Base-by-base conservation (phyloP, 2,113 vertebrate genomes). In the Pachycephala philippinensis region DNA sequence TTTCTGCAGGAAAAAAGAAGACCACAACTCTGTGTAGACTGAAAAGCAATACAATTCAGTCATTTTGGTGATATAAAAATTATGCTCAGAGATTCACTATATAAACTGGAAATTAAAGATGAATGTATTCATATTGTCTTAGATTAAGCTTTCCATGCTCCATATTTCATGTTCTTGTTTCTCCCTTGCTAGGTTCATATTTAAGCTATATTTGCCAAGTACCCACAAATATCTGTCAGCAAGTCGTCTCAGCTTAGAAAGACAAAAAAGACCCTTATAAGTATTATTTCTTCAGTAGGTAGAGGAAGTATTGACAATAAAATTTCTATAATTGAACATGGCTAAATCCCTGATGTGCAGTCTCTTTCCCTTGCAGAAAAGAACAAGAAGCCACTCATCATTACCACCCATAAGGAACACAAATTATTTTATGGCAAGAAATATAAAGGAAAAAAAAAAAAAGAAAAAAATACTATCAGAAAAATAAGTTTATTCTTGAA, bases 401-500 rank as follows among this genome's bases (percentile, higher is more conserved):
- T 60, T 83, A 69, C 11, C 3, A 77, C 6, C 13, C 6, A 44
- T 22, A 68, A 82, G 35, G 11, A 80, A 30, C 8, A 47, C 1
- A 40, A 42, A 21, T 52, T 64, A 11, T 11, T 54, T 82, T 54
- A 59, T 6, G 8, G 5, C 8, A 83, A 57, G 18, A 45, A 57
- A 22, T 30, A 21, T 4, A 12, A 26, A 16, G 13, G 0, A 0
- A 4, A 10, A 22, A 26, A 4, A 1, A 8, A 21, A 18, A 26
- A 4, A 18, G 19, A 14, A 45, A 40, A 33, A 75, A 42, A 1
- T 1, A 39, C 2, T 33, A 23, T 23, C n/a, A 57, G 28, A 33
- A 75, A 79, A 89, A 54, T n/a, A 71, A 21, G 8, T 93, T 66
- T 40, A 19, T 49, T 64, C 8, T 8, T 47, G 42, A 95, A 75